Evolutionary conservation across 2,888 invertebrate species (phyloP), one percentile per base, ranked within the genome.

Genomic region (Ferdinandea cuprea): DNA sequence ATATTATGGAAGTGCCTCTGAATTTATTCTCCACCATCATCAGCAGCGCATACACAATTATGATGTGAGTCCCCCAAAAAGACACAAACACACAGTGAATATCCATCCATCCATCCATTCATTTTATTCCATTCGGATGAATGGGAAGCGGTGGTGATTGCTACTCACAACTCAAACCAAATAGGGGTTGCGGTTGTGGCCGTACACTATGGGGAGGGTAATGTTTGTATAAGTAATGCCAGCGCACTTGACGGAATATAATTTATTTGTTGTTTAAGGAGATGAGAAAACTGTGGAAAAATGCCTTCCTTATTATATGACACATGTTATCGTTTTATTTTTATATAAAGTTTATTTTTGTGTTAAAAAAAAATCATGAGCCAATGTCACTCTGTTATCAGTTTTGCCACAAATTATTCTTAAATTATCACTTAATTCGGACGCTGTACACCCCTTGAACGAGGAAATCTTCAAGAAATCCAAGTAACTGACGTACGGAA

Each of bases 1-100:
- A 78, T 78, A 65, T 80, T 74, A 11, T 79, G 78, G 61, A 68
- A 74, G 59, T 58, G 61, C 13, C 40, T 61, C n/a, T 42, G 54
- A 17, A 46, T 4, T 37, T 35, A 35, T 42, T 50, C 28, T 19
- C 3, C 32, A 19, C 37, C 59, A 5, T 15, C 8, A 6, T 19
- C 9, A 6, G 2, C 2, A 9, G n/a, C 8, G 11, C 11, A 35
- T 46, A 15, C 21, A 13, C 25, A 25, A 25, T 37, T 13, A 21
- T 35, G 3, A 6, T 54, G 19, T 30, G n/a, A n/a, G 15, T 54
- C 35, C 21, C 7, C 35, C 35, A 25, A 35, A 35, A n/a, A 42
- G 17, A 30, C 30, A 19, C 3, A n/a, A n/a, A 32, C 13, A 13
- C 44, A 44, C 15, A 44, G n/a, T 44, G 30, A 44, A 44, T n/a